phyloP scores from a whole-genome alignment of 2,113 vertebrate species.

The Phaethornis superciliosus region DNA sequence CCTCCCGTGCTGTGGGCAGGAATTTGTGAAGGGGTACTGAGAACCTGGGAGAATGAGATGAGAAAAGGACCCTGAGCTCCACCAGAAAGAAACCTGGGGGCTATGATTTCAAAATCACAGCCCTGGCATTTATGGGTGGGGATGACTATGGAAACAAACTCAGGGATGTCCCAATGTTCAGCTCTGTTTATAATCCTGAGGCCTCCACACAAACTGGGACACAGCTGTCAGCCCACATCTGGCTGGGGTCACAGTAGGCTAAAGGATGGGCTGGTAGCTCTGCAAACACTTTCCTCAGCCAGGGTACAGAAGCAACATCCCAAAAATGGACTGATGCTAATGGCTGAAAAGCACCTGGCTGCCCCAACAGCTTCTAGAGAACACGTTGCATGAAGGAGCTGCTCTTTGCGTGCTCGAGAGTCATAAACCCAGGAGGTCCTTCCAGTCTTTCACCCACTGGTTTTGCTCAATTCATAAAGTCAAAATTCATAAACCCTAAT shows the following conservation, averaged over 20 bases:
- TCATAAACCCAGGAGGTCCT: background rate
- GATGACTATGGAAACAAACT: background rate
- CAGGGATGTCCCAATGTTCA: background rate
- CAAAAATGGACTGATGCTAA: fast-evolving
- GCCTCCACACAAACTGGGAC: background rate
- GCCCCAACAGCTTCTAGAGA: background rate
- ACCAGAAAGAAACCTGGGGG: background rate
- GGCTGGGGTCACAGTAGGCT: background rate
- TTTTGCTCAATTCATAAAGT: background rate
- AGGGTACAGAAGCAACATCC: background rate
- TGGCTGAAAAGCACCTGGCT: background rate
- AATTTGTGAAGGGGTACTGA: background rate
- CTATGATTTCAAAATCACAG: background rate
- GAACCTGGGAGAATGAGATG: background rate
- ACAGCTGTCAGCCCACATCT: background rate
- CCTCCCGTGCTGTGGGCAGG: fast-evolving
- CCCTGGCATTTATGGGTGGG: background rate
- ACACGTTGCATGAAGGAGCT: background rate
- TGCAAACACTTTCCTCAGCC: background rate
- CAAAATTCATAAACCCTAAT: too few species aligned
- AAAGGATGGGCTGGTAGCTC: background rate
- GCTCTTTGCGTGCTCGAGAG: background rate
- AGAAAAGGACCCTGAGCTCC: background rate
- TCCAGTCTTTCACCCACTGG: background rate
- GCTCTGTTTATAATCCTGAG: background rate